Conservation (phyloP, 2,113 vertebrate genomes). For the Megaceryle maxima region DNA sequence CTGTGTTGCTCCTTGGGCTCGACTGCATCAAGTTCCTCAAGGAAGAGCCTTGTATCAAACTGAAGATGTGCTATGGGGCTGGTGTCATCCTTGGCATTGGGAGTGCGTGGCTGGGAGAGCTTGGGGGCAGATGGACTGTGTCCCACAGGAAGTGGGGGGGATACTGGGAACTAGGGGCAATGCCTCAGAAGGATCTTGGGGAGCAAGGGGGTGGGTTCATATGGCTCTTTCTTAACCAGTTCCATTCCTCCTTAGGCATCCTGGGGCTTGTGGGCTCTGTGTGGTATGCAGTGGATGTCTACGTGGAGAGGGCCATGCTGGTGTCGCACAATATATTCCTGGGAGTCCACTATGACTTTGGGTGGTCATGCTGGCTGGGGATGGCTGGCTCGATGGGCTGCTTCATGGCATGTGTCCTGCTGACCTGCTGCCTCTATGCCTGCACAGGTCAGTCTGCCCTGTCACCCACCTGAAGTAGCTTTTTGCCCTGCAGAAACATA, state of each 20-base stretch:
- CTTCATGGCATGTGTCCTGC: slow-evolving; percentile 43
- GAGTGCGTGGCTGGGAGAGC: slow-evolving; percentile 32
- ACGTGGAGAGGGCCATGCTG: slow-evolving; percentile 66
- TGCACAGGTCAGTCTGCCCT: slow-evolving; percentile 54
- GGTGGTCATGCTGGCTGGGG: slow-evolving; percentile 78
- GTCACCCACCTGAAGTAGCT: background rate
- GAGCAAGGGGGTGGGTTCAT: rapidly evolving
- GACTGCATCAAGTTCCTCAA: slow-evolving; percentile 69
- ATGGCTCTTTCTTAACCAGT: background rate
- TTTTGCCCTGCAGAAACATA: background rate
- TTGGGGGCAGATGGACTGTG: background rate
- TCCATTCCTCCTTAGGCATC: slow-evolving; percentile 40
- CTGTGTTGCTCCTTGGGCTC: slow-evolving; percentile 53
- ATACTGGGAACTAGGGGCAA: rapidly evolving
- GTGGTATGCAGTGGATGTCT: slow-evolving; percentile 75
- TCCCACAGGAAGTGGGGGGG: background rate
- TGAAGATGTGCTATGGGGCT: slow-evolving; percentile 63
- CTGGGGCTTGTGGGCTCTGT: slow-evolving; percentile 71
- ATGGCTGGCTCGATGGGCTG: slow-evolving; percentile 70
- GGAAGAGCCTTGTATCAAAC: slow-evolving; percentile 60
- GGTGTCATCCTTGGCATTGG: slow-evolving; percentile 49
- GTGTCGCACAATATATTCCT: slow-evolving; percentile 63
- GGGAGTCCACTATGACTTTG: slow-evolving; percentile 75
- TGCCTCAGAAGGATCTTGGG: background rate
- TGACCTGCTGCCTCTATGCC: slow-evolving; percentile 64